These are phyloP conservation scores for Drosophila auraria DNA, from an alignment of 1,140 invertebrate species.

Conservation along the genomic window DNA sequence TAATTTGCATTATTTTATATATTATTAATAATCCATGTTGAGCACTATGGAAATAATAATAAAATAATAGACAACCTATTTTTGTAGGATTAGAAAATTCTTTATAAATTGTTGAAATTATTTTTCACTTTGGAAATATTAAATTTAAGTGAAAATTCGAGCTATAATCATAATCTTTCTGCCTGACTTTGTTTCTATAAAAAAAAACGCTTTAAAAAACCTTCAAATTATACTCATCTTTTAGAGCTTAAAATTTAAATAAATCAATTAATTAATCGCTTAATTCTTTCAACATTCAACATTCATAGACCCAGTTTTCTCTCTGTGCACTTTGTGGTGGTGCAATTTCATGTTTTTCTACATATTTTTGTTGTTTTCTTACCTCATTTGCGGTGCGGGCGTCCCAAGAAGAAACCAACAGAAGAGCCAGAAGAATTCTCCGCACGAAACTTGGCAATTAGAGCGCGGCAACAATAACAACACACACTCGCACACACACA, in stretches of 20 bases:
- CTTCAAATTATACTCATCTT: too few species aligned
- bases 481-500: slow-evolving; percentile 32
- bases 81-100: too few species aligned
- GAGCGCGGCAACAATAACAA: slow-evolving; percentile 55
- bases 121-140: too few species aligned
- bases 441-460: slow-evolving; percentile 54
- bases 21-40: too few species aligned
- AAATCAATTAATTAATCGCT: background rate
- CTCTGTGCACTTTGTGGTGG: slow-evolving; percentile 13
- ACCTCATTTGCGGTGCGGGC: slow-evolving; percentile 77
- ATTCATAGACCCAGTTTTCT: background rate
- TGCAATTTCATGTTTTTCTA: slow-evolving; percentile 15
- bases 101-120: too few species aligned
- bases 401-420: slow-evolving; percentile 37
- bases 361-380: slow-evolving; percentile 40
- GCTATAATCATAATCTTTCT: too few species aligned
- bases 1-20: too few species aligned
- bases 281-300: background rate
- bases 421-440: slow-evolving; percentile 39
- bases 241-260: background rate
- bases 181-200: too few species aligned
- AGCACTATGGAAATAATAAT: too few species aligned
- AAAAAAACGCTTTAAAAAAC: too few species aligned
- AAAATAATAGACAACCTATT: too few species aligned
- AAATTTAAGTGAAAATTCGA: too few species aligned